These are phyloP conservation scores for Dynastes hyllus DNA, from an alignment of 2,888 invertebrate genomes.

Conservation along the genomic window DNA sequence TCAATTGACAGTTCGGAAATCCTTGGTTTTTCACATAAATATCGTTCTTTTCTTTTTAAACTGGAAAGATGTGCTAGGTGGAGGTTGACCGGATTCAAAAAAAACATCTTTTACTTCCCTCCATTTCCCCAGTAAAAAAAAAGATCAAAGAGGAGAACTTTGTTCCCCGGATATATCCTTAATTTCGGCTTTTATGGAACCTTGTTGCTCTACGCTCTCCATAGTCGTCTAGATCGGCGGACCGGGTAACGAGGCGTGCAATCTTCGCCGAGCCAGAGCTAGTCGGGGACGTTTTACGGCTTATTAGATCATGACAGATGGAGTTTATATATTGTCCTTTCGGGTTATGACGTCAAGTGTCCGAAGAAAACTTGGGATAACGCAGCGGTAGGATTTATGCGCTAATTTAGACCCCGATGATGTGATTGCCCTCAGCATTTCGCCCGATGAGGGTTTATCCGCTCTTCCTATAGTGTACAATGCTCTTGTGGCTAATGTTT, in stretches of 20 bases:
- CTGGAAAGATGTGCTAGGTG: constrained; percentile 23
- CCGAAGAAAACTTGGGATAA: constrained; percentile 5
- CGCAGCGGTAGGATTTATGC: constrained; percentile 29
- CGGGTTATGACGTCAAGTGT: constrained; percentile 48
- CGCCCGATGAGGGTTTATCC: not conserved
- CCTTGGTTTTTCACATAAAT: constrained; percentile 46
- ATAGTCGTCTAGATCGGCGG: not conserved
- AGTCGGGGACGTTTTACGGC: constrained; percentile 45
- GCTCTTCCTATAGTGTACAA: not conserved
- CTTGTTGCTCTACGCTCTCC: constrained; percentile 49
- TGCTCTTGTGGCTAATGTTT: constrained; percentile 11
- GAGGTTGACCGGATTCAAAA: not conserved
- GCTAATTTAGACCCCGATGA: constrained; percentile 16
- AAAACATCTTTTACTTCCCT: too few species aligned
- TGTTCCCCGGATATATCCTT: constrained; percentile 26
- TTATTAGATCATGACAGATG: constrained; percentile 54
- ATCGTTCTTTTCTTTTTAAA: constrained; percentile 29
- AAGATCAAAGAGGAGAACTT: not conserved
- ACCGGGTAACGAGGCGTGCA: constrained; percentile 50
- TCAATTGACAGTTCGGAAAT: constrained; percentile 58
- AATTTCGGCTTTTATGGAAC: constrained; percentile 52
- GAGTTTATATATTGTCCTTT: constrained; percentile 53
- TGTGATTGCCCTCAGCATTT: not conserved
- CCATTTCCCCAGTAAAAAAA: too few species aligned
- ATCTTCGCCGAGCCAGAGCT: constrained; percentile 44